Conservation (phyloP, 2,888 invertebrate species). For the Liodrosophila aerea region DNA sequence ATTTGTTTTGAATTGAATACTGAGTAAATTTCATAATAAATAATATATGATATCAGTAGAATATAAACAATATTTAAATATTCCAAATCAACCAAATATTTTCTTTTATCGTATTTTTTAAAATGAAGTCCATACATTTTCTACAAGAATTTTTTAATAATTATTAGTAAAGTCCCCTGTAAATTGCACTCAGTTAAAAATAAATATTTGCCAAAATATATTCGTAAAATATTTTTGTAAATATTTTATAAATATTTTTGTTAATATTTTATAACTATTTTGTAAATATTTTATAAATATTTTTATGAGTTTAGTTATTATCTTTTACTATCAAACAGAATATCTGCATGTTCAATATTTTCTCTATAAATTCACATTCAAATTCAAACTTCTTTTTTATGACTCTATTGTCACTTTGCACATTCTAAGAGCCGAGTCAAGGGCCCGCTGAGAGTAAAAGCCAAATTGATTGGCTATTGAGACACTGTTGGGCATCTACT, state of each 20-base stretch:
- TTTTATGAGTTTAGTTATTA: neutral
- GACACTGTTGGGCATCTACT: conserved; percentile 32
- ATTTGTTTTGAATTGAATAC: too few relatives aligned
- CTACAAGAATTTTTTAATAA: too few relatives aligned
- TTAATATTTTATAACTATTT: neutral
- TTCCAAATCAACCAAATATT: too few relatives aligned
- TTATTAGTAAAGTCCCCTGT: too few relatives aligned
- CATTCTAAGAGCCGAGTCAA: conserved; percentile 28
- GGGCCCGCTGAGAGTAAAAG: conserved; percentile 49
- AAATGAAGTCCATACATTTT: too few relatives aligned
- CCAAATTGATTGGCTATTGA: conserved; percentile 72
- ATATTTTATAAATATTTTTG: too few relatives aligned
- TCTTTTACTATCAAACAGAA: neutral
- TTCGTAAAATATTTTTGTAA: neutral
- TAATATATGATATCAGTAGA: too few relatives aligned
- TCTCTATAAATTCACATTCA: neutral
- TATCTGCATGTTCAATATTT: neutral
- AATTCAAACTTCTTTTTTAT: conserved; percentile 38
- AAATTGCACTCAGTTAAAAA: too few relatives aligned
- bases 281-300: neutral
- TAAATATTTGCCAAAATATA: too few relatives aligned
- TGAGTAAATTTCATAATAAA: too few relatives aligned
- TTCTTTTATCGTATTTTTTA: too few relatives aligned
- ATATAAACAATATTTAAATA: too few relatives aligned
- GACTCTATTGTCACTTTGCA: conserved; percentile 56